Conservation (phyloP, 2,888 invertebrate species). For the Hirtodrosophila histrioides region DNA sequence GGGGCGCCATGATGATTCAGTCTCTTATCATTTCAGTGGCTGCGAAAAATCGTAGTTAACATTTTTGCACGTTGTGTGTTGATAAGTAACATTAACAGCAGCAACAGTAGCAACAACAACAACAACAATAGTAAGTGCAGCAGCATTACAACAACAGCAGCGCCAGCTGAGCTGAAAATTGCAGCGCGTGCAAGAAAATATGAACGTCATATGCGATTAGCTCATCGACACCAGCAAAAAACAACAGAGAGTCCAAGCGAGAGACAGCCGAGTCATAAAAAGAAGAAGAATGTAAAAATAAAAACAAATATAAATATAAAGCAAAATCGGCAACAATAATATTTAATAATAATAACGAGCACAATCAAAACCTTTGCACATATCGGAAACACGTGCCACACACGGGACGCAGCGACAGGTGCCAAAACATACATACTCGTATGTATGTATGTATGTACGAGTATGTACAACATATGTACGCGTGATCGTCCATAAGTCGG, state of each 20-base stretch:
- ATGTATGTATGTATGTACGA: conserved; percentile 3
- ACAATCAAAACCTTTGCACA: conserved; percentile 35
- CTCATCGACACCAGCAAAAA: conserved; percentile 59
- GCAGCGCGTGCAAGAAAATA: conserved; percentile 70
- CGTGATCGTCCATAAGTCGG: conserved; percentile 74
- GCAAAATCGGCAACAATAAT: conserved; percentile 38
- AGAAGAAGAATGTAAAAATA: conserved; percentile 24
- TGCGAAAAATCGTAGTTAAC: conserved; percentile 38
- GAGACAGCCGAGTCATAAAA: conserved; percentile 46
- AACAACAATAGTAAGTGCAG: conserved; percentile 10
- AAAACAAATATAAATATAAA: conserved; percentile 22
- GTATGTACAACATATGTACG: conserved; percentile 47
- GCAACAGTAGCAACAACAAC: conserved; percentile 21
- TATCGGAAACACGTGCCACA: conserved; percentile 65
- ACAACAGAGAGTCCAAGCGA: conserved; percentile 27
- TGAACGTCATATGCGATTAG: conserved; percentile 69
- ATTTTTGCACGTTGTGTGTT: conserved; percentile 67
- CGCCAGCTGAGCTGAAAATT: conserved; percentile 53
- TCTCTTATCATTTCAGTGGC: conserved; percentile 19
- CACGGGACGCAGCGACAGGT: conserved; percentile 54
- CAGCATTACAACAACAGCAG: conserved; percentile 28
- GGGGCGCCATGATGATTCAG: conserved; percentile 53
- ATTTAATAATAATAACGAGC: conserved; percentile 14
- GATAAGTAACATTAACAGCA: conserved; percentile 28
- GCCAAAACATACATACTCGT: conserved; percentile 50